phyloP scores from a whole-genome alignment of 1,140 invertebrate species.

The Drosophila insularis region DNA sequence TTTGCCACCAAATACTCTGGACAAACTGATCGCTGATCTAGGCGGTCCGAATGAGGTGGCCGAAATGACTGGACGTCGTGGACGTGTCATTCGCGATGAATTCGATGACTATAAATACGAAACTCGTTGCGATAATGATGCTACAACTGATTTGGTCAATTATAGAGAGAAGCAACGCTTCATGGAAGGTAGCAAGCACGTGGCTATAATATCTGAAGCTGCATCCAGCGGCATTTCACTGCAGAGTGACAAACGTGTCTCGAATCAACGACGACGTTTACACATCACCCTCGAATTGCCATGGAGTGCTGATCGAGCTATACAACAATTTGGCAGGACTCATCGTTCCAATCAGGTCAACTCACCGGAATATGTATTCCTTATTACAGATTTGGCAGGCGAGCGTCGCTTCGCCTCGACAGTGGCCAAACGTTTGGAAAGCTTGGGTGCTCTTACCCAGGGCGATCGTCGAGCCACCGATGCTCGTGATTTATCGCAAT shows the following conservation, averaged over 20 bases:
- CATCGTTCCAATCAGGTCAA: slow-evolving; percentile 93
- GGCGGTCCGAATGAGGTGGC: slow-evolving; percentile 96
- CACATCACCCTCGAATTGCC: slow-evolving; percentile 99
- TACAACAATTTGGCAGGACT: slow-evolving; percentile 97
- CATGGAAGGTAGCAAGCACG: slow-evolving; percentile 98
- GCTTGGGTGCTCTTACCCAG: slow-evolving; percentile 97
- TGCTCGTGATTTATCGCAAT: slow-evolving; percentile 96
- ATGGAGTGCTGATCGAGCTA: slow-evolving; percentile 99
- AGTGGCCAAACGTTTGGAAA: slow-evolving; percentile 97
- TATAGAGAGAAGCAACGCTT: slow-evolving; percentile 94
- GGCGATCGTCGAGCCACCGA: slow-evolving; percentile 98
- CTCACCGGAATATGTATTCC: slow-evolving; percentile 98
- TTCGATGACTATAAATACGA: slow-evolving; percentile 95
- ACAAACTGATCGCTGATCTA: slow-evolving; percentile 98
- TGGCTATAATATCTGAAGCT: slow-evolving; percentile 99
- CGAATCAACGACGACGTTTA: slow-evolving; percentile 95
- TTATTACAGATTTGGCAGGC: slow-evolving; percentile 99
- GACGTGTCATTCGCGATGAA: slow-evolving; percentile 95
- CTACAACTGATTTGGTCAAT: slow-evolving; percentile 97
- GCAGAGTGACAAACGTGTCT: slow-evolving; percentile 94
- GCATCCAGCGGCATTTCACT: slow-evolving; percentile 98
- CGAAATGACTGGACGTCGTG: slow-evolving; percentile 99
- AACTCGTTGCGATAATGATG: slow-evolving; percentile 94
- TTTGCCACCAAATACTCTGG: slow-evolving; percentile 97
- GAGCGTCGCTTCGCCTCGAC: slow-evolving; percentile 97